Conservation (phyloP, 1,140 invertebrate species). For the Phenacoccus solenopsis region DNA sequence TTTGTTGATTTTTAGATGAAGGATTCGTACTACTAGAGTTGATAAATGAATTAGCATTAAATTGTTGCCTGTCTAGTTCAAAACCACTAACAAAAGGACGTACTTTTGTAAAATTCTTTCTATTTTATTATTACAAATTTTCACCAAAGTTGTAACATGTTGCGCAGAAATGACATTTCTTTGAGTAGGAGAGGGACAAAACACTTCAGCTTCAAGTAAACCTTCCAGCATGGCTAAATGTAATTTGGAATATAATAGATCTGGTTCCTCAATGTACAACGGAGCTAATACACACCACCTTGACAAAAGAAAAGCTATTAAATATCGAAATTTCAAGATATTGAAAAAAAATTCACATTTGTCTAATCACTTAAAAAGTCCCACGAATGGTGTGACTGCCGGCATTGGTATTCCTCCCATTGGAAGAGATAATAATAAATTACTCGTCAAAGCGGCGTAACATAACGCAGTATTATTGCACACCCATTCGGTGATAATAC, state of each 20-base stretch:
- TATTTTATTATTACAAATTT: background rate
- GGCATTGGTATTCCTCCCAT: slow-evolving; percentile 68
- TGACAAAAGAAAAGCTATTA: background rate
- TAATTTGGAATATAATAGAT: slow-evolving; percentile 42
- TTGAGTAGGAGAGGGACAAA: slow-evolving; percentile 13
- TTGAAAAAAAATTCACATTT: slow-evolving; percentile 18
- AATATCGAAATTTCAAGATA: slow-evolving; percentile 27
- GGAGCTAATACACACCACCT: slow-evolving; percentile 52
- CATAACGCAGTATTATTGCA: slow-evolving; percentile 51
- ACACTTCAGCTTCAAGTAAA: background rate
- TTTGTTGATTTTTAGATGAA: background rate
- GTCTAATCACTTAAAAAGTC: slow-evolving; percentile 41
- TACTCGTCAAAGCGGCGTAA: slow-evolving; percentile 50
- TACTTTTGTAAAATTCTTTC: slow-evolving; percentile 19
- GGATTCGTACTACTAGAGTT: background rate
- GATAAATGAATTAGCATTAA: too few relatives aligned
- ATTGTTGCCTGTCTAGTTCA: background rate
- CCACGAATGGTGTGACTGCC: slow-evolving; percentile 63
- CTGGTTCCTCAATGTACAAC: slow-evolving; percentile 36
- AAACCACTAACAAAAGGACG: too few relatives aligned
- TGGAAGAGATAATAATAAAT: slow-evolving; percentile 47
- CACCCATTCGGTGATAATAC: slow-evolving; percentile 47
- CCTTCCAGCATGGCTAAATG: slow-evolving; percentile 50
- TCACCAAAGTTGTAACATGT: slow-evolving; percentile 28
- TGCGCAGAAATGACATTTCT: slow-evolving; percentile 37